Evolutionary conservation across 2,797 vertebrate genomes (phyloP).

Genomic region (Cyprinella venusta): DNA sequence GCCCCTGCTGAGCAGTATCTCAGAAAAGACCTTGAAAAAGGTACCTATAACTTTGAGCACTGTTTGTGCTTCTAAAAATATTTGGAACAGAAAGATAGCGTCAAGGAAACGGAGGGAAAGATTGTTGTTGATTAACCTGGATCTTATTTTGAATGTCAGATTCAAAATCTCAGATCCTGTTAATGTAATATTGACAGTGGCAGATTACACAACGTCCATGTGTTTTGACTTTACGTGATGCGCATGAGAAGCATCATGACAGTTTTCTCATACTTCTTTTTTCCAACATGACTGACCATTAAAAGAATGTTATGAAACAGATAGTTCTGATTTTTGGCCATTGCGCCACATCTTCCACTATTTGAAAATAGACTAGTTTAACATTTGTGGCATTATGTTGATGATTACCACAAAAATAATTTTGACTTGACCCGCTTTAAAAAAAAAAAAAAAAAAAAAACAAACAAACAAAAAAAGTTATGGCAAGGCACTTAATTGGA

Average conservation of each 20-base stretch:
- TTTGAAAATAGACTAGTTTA: not conserved
- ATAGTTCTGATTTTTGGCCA: not conserved
- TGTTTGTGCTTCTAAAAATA: slow-evolving; percentile 5
- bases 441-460: too few species aligned
- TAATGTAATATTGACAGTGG: not conserved
- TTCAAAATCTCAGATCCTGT: not conserved
- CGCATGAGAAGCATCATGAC: not conserved
- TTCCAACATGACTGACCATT: not conserved
- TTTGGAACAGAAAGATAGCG: not conserved
- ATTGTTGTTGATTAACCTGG: not conserved
- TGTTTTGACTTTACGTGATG: not conserved
- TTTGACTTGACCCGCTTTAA: not conserved
- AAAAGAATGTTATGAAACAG: not conserved
- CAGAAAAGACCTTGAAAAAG: slow-evolving; percentile 12
- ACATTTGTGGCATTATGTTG: not conserved
- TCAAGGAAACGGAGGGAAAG: not conserved
- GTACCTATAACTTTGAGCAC: slow-evolving; percentile 1
- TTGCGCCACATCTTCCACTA: not conserved
- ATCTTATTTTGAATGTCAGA: not conserved
- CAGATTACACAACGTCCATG: not conserved
- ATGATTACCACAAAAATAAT: not conserved
- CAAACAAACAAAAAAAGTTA: not conserved
- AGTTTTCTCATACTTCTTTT: not conserved
- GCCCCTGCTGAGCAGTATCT: not conserved
- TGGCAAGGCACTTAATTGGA: not conserved